phyloP scores from a whole-genome alignment of 2,113 vertebrate genomes.

The Parotia lawesii region DNA sequence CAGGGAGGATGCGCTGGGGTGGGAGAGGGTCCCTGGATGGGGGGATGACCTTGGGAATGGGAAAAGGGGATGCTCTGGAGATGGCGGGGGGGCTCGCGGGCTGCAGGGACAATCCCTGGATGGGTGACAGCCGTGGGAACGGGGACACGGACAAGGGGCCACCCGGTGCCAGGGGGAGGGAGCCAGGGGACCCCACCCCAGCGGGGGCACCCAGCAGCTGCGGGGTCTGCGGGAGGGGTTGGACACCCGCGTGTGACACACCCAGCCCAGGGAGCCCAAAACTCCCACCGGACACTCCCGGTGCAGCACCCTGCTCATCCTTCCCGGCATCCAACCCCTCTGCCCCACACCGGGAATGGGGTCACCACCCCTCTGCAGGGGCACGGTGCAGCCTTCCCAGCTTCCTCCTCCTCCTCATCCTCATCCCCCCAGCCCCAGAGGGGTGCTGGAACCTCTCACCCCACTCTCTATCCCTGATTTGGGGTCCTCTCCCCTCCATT shows the following conservation, averaged over 20 bases:
- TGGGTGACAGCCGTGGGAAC: background rate
- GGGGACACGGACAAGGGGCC: background rate
- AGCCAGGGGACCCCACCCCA: background rate
- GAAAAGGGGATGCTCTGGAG: too few species aligned
- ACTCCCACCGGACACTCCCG: fast-evolving
- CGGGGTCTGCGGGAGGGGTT: background rate
- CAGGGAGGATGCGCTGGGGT: too few species aligned
- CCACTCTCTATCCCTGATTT: background rate
- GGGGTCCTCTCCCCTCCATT: background rate
- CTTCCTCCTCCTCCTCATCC: background rate
- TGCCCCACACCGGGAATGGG: fast-evolving
- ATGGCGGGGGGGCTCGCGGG: too few species aligned
- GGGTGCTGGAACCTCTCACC: background rate
- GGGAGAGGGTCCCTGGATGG: too few species aligned
- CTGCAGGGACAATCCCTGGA: background rate
- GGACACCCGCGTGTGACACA: background rate
- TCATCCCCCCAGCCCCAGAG: background rate
- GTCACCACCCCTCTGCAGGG: background rate
- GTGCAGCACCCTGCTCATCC: background rate
- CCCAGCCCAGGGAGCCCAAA: background rate
- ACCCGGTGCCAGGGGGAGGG: background rate
- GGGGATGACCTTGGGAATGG: too few species aligned
- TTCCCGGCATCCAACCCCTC: background rate
- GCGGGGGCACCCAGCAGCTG: background rate
- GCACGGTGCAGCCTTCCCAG: background rate